Conservation (phyloP, 2,797 vertebrate species). For the Todus mexicanus region DNA sequence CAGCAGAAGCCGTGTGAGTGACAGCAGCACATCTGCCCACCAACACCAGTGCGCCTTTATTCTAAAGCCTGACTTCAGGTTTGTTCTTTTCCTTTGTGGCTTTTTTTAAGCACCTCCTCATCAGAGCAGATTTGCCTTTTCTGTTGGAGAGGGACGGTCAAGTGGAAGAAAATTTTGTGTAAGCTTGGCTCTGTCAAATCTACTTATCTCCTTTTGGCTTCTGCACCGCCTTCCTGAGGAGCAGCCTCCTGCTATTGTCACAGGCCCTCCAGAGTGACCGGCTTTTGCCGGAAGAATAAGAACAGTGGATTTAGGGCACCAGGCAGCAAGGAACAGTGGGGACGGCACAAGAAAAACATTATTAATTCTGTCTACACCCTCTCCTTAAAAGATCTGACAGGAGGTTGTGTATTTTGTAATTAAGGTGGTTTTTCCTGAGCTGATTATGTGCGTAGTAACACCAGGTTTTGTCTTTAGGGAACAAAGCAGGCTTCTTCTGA, state of each 20-base stretch:
- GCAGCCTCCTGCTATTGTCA: background rate
- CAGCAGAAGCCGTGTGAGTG: background rate
- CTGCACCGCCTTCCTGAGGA: background rate
- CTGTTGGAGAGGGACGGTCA: background rate
- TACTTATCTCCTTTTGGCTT: background rate
- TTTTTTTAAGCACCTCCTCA: background rate
- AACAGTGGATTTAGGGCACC: background rate
- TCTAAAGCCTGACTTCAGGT: background rate
- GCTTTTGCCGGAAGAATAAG: background rate
- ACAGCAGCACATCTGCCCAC: background rate
- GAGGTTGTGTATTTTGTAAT: background rate
- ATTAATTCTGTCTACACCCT: background rate
- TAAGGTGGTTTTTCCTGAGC: background rate
- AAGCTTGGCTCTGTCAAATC: background rate
- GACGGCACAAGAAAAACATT: background rate
- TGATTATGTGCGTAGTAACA: fast-evolving
- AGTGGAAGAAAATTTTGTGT: background rate
- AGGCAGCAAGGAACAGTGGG: background rate
- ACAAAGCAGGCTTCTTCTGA: background rate
- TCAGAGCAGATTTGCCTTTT: background rate
- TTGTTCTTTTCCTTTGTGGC: background rate
- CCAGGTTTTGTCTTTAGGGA: background rate
- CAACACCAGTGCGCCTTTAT: fast-evolving
- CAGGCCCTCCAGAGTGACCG: fast-evolving
- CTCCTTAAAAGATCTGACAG: background rate